Percentiles rank a stretch among this genome's conserved stretches.
Conservation (phyloP, 2,113 vertebrate species). For the Anoplopoma fimbria region DNA sequence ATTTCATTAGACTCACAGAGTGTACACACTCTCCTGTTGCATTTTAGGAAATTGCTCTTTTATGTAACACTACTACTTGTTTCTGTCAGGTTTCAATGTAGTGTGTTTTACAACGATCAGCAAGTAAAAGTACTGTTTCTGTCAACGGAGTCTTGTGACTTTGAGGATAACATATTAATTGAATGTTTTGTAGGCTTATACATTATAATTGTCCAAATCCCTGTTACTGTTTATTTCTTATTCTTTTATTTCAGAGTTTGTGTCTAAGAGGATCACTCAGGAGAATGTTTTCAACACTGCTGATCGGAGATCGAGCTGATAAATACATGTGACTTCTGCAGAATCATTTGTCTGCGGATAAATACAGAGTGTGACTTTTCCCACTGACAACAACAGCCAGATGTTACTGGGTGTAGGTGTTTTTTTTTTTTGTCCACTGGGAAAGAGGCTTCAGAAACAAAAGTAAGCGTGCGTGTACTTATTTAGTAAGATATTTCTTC, state of each 20-base stretch:
- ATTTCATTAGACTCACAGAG: neutral
- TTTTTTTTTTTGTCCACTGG: neutral
- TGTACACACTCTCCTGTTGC: slow-evolving; percentile 11
- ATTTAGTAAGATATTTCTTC: neutral
- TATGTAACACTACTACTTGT: no score
- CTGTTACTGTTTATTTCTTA: neutral
- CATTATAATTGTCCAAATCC: neutral
- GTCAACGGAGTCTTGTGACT: neutral
- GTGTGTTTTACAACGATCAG: neutral
- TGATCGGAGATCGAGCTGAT: neutral
- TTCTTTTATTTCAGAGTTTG: no score
- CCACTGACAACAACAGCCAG: neutral
- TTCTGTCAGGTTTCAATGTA: no score
- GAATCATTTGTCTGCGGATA: neutral
- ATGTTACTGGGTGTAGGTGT: slow-evolving; percentile 1
- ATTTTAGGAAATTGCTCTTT: no score
- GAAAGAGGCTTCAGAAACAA: neutral
- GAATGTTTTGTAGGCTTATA: neutral
- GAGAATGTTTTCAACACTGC: neutral
- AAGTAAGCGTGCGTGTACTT: neutral
- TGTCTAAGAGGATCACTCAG: neutral
- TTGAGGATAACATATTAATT: neutral
- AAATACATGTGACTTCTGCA: neutral
- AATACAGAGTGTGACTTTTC: neutral
- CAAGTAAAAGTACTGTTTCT: neutral